Evolutionary conservation across 2,888 invertebrate species (phyloP).

Genomic region (Apodemia hepburni): DNA sequence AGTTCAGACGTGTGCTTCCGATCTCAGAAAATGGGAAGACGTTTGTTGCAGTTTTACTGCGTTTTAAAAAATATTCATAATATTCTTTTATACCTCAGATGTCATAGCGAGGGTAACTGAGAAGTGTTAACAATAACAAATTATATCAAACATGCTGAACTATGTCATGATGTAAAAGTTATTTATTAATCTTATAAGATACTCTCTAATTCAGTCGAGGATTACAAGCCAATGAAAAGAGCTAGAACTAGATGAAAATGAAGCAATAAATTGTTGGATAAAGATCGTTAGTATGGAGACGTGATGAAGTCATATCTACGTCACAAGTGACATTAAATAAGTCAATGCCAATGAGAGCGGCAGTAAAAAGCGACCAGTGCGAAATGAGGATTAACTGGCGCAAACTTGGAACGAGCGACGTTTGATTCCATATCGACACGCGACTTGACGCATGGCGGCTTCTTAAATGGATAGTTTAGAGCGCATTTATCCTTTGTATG

Average conservation of each 20-base stretch:
- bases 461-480: slow-evolving; percentile 22
- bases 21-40: too few species aligned
- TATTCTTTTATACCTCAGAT: too few species aligned
- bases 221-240: background rate
- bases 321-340: slow-evolving; percentile 49
- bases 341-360: slow-evolving; percentile 39
- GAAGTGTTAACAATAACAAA: too few species aligned
- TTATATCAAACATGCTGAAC: too few species aligned
- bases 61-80: too few species aligned
- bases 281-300: slow-evolving; percentile 25
- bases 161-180: too few species aligned
- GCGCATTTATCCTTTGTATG: background rate
- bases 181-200: background rate
- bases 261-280: slow-evolving; percentile 17
- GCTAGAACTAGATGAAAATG: slow-evolving; percentile 7
- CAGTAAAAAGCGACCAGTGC: slow-evolving; percentile 45
- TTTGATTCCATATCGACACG: slow-evolving; percentile 62
- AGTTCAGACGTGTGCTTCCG: too few species aligned
- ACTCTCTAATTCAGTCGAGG: background rate
- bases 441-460: slow-evolving; percentile 60
- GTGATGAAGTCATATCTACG: slow-evolving; percentile 47
- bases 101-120: too few species aligned
- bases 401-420: slow-evolving; percentile 33
- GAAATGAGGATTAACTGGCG: slow-evolving; percentile 50
- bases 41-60: too few species aligned